These are phyloP conservation scores for Leptinotarsa haldemani DNA, from an alignment of 2,888 invertebrate genomes.

Conservation along the genomic window DNA sequence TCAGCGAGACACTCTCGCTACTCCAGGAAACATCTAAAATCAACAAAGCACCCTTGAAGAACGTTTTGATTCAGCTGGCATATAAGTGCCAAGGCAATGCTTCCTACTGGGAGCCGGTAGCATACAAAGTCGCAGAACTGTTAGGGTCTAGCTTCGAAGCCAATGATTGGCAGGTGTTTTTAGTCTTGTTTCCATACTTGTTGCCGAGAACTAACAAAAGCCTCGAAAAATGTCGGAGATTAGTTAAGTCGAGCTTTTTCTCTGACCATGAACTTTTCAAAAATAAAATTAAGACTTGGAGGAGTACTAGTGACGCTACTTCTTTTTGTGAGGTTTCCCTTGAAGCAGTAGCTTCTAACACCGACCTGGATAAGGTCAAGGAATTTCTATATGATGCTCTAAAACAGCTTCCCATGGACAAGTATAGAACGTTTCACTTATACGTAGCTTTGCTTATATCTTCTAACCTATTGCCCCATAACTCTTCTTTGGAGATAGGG, in stretches of 20 bases:
- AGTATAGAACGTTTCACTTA: constrained; percentile 51
- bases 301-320: constrained; percentile 30
- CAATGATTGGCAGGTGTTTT: constrained; percentile 70
- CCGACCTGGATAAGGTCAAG: constrained; percentile 37
- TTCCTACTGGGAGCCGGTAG: constrained; percentile 64
- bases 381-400: constrained; percentile 45
- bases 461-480: constrained; percentile 64
- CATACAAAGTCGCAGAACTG: constrained; percentile 47
- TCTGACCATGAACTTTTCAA: constrained; percentile 59
- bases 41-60: constrained; percentile 60
- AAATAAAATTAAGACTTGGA: constrained; percentile 31
- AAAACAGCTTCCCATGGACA: constrained; percentile 43
- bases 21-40: constrained; percentile 57
- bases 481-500: constrained; percentile 62
- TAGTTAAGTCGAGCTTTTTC: constrained; percentile 66
- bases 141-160: constrained; percentile 46
- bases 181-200: constrained; percentile 73
- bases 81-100: constrained; percentile 62
- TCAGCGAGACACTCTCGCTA: constrained; percentile 68
- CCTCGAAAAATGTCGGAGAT: constrained; percentile 63
- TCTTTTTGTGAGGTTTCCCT: constrained; percentile 49
- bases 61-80: constrained; percentile 69
- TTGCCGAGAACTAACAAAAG: constrained; percentile 69
- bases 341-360: constrained; percentile 43
- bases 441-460: constrained; percentile 65